Conservation (phyloP, 2,888 invertebrate species). For the Crossocerus cetratus region DNA sequence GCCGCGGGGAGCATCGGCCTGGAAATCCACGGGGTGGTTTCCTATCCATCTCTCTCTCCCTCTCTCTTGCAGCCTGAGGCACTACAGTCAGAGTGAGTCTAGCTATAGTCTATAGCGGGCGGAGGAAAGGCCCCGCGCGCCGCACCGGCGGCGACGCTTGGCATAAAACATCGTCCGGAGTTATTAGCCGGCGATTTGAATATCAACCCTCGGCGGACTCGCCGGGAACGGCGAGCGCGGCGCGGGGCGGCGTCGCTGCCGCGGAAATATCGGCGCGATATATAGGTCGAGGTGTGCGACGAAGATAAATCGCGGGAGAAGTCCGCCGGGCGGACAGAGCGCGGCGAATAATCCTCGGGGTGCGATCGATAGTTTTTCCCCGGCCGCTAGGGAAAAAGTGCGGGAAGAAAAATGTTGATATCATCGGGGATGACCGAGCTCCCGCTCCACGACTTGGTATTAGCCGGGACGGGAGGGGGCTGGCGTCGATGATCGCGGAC, state of each 20-base stretch:
- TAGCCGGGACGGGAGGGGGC: no score
- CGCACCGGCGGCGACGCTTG: not conserved
- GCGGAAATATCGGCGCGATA: slow-evolving; percentile 41
- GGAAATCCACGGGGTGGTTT: slow-evolving; percentile 17
- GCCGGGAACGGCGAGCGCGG: slow-evolving; percentile 9
- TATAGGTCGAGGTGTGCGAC: slow-evolving; percentile 13
- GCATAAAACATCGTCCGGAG: slow-evolving; percentile 37
- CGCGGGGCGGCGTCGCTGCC: not conserved
- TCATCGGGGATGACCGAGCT: slow-evolving; percentile 21
- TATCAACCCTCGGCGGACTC: slow-evolving; percentile 27
- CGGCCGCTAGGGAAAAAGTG: slow-evolving; percentile 1
- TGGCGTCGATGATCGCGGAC: slow-evolving; percentile 18
- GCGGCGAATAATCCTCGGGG: slow-evolving; percentile 17
- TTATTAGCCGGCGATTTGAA: slow-evolving; percentile 49
- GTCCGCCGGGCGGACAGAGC: slow-evolving; percentile 21
- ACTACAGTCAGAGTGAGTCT: no score
- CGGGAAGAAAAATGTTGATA: slow-evolving; percentile 27
- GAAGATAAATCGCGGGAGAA: slow-evolving; percentile 25
- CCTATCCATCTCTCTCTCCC: not conserved
- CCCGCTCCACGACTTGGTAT: slow-evolving; percentile 22
- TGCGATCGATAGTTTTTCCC: slow-evolving; percentile 24
- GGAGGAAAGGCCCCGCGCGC: not conserved
- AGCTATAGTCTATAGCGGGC: no score
- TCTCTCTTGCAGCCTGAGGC: not conserved
- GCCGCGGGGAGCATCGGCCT: not conserved